phyloP scores from a whole-genome alignment of 2,797 vertebrate species.

The Pangasius larnaudii region DNA sequence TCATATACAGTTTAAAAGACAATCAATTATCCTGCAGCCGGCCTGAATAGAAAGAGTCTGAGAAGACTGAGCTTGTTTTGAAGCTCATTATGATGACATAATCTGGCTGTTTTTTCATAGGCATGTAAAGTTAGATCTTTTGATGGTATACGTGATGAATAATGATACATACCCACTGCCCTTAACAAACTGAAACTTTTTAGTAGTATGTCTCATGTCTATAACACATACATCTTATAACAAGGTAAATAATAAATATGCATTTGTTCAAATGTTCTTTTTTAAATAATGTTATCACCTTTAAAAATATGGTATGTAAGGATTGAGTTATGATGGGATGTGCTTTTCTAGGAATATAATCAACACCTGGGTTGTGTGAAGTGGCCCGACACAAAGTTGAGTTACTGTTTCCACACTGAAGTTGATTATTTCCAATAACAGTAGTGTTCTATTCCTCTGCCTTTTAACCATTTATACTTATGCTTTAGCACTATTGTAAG shows the following conservation, averaged over 20 bases:
- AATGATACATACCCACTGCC: not conserved
- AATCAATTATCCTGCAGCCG: conserved; percentile 71
- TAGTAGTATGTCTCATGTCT: not conserved
- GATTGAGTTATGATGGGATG: not conserved
- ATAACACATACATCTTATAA: not conserved
- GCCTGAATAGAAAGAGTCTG: conserved; percentile 58
- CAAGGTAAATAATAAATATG: not conserved
- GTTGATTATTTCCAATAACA: not conserved
- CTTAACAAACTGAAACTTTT: conserved; percentile 7
- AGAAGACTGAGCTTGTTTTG: conserved; percentile 62
- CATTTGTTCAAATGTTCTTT: not conserved
- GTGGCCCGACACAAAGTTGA: no score
- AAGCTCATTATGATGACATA: conserved; percentile 73
- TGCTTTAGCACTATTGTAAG: no score
- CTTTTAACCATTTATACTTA: not conserved
- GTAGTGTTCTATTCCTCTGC: not conserved
- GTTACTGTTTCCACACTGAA: not conserved
- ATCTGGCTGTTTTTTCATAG: conserved; percentile 56
- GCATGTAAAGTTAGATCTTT: not conserved
- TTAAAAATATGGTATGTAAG: not conserved
- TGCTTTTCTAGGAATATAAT: not conserved
- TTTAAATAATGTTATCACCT: not conserved
- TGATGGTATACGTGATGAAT: conserved; percentile 5
- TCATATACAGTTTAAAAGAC: conserved; percentile 74
- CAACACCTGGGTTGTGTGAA: not conserved